Evolutionary conservation across 2,888 invertebrate genomes (phyloP), one percentile per base, ranked within the genome.

Genomic region (Dioctria rufipes): DNA sequence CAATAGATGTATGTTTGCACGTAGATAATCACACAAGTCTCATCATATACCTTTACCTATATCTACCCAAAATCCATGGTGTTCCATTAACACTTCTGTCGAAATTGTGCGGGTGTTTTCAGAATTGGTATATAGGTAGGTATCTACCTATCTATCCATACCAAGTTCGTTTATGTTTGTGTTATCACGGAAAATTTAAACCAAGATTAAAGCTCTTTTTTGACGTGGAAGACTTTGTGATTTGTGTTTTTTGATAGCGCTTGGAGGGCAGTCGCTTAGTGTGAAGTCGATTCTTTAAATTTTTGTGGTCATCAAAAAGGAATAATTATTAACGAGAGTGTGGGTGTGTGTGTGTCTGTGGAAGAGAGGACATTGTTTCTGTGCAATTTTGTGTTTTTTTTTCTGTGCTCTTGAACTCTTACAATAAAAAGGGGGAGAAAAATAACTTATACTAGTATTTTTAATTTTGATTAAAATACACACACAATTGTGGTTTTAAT

Each of bases 401-500:
- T 25, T 25, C 25, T 25, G 25, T 25, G 25, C 25, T 25, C 25
- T 25, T 25, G 25, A 25, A 25, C 25, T 25, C 25, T 25, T 25
- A 25, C 25, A 25, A 25, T 25, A 25, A 25, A n/a, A 25, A 25
- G 25, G 25, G 25, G 25, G 2, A 25, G 25, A 25, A 25, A 25
- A 25, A 25, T 25, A 25, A 25, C 25, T 25, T 25, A 0, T 25
- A 25, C 25, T 2, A 25, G 25, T 25, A 25, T 25, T 25, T 58
- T 63, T 43, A 25, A 63, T 9, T 8, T 39, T 77, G 49, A 46
- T 63, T 77, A 42, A 78, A 66, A 67, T 67, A 67, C 78, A 54
- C 66, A 78, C 66, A 78, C 65, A 40, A 67, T 67, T 67, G 54
- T 58, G 78, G 78, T 78, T 78, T 78, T 78, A 66, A 78, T 54